Conservation (phyloP, 1,140 invertebrate genomes). For the Phocides pigmalion region DNA sequence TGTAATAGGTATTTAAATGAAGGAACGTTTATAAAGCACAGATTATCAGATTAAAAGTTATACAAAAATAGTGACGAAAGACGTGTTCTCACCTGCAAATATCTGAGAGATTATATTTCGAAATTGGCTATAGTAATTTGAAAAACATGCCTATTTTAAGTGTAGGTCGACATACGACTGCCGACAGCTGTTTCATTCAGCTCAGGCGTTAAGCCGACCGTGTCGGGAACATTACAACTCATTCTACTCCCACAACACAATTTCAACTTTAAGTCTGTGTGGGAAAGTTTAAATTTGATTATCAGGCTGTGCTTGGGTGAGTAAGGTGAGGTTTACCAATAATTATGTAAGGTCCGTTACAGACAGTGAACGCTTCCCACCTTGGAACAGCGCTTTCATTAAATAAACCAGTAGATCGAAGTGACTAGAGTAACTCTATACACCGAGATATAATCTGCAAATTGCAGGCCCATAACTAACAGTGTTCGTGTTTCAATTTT, state of each 20-base stretch:
- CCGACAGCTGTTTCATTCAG: constrained; percentile 51
- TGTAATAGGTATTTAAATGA: too few relatives aligned
- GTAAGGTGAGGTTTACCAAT: constrained; percentile 48
- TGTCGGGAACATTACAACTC: constrained; percentile 23
- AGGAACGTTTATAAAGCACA: not conserved
- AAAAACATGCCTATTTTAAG: constrained; percentile 24
- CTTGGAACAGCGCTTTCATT: constrained; percentile 50
- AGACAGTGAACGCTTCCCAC: constrained; percentile 45
- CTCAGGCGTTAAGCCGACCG: constrained; percentile 27
- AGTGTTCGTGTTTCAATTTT: constrained; percentile 4
- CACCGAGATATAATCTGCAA: constrained; percentile 37
- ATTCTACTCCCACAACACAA: constrained; percentile 1
- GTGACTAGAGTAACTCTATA: constrained; percentile 35
- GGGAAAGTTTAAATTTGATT: constrained; percentile 25
- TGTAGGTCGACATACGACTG: constrained; percentile 39
- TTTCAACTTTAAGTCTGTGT: constrained; percentile 11
- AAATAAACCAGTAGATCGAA: constrained; percentile 47
- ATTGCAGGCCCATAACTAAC: constrained; percentile 15
- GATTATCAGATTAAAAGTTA: not conserved
- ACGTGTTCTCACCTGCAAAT: not conserved
- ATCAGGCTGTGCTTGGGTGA: not conserved
- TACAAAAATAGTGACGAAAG: not conserved
- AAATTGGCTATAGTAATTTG: constrained; percentile 11
- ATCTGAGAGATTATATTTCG: not conserved
- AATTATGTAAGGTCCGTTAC: constrained; percentile 66